A percentile compares a stretch with the other conserved stretches of the same genome.
phyloP scores from a whole-genome alignment of 2,888 invertebrate species.

The Pterostichus madidus region DNA sequence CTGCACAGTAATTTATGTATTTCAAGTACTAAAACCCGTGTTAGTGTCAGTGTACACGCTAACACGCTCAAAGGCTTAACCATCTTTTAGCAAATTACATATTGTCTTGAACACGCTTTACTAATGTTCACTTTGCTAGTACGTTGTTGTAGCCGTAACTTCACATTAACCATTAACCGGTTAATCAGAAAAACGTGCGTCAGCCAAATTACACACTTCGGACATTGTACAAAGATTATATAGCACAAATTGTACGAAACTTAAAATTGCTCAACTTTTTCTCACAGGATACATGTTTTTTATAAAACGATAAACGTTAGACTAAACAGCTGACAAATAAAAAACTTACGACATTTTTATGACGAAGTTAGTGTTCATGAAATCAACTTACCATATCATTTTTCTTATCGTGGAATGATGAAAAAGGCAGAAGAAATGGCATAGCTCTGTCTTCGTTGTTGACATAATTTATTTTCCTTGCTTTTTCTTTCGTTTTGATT shows the following conservation, averaged over 20 bases:
- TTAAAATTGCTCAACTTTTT: too few species aligned
- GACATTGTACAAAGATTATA: too few species aligned
- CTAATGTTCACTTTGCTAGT: constrained; percentile 13
- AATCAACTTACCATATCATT: constrained; percentile 56
- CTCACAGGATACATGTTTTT: too few species aligned
- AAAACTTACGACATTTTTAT: constrained; percentile 14
- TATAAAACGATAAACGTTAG: constrained; percentile 7
- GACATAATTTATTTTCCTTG: constrained; percentile 32
- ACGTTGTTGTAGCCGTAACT: background rate
- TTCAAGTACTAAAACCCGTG: constrained; percentile 1
- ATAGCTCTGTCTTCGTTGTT: constrained; percentile 4
- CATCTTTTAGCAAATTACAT: constrained; percentile 27
- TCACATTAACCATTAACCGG: constrained; percentile 6
- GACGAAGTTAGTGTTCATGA: background rate
- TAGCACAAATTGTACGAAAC: too few species aligned
- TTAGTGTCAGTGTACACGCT: constrained; percentile 21
- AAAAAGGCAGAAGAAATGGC: background rate
- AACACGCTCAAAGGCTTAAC: background rate
- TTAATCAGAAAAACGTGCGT: background rate
- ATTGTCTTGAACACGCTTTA: constrained; percentile 35
- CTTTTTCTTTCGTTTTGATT: constrained; percentile 41
- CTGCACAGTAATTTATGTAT: constrained; percentile 19
- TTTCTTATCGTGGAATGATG: constrained; percentile 7
- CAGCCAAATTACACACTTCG: too few species aligned
- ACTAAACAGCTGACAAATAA: constrained; percentile 32